Conservation (phyloP, 2,888 invertebrate species). For the Sesamia inferens region DNA sequence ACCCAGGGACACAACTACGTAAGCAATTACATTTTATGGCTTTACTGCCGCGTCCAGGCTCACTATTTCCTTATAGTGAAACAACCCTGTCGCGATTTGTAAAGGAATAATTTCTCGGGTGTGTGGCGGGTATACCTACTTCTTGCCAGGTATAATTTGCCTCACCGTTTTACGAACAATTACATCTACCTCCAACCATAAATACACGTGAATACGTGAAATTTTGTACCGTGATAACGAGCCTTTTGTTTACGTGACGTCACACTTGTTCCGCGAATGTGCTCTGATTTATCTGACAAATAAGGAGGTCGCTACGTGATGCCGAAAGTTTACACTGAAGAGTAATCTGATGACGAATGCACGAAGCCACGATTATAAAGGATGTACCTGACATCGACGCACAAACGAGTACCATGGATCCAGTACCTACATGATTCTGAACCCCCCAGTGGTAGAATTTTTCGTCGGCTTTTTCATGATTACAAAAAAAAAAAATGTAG, state of each 20-base stretch:
- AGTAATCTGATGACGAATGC: too few species aligned
- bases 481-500: too few species aligned
- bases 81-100: conserved; percentile 80
- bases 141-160: conserved; percentile 86
- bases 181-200: conserved; percentile 75
- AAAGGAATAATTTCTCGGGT: conserved; percentile 82
- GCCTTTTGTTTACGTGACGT: conserved; percentile 38
- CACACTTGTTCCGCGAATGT: conserved; percentile 9
- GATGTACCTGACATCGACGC: too few species aligned
- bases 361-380: too few species aligned
- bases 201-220: conserved; percentile 61
- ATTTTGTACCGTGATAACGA: conserved; percentile 48
- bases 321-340: too few species aligned
- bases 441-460: too few species aligned
- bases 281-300: conserved; percentile 31
- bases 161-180: conserved; percentile 82
- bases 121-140: conserved; percentile 72
- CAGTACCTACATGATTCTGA: too few species aligned
- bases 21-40: conserved; percentile 56
- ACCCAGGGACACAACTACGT: conserved; percentile 55
- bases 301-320: not conserved
- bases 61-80: conserved; percentile 45
- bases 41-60: conserved; percentile 46
- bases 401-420: too few species aligned
- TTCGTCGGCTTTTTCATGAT: too few species aligned